Evolutionary conservation across 1,140 invertebrate genomes (phyloP).

Genomic region (Tribolium castaneum): DNA sequence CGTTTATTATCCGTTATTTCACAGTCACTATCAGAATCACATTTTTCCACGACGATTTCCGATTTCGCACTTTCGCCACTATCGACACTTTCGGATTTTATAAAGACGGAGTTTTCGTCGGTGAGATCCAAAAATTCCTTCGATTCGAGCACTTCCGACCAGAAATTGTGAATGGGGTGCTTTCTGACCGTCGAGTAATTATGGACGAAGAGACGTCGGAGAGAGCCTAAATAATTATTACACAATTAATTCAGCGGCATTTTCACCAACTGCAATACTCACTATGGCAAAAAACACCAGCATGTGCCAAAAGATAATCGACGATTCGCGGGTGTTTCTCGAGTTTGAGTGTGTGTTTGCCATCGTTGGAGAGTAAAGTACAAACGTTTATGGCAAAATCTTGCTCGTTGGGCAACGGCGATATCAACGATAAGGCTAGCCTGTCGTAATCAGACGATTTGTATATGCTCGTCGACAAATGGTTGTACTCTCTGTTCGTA

Average conservation of each 20-base stretch:
- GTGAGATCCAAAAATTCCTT: slow-evolving; percentile 76
- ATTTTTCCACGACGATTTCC: background rate
- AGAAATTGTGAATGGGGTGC: slow-evolving; percentile 80
- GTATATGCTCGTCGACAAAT: slow-evolving; percentile 78
- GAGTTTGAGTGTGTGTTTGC: slow-evolving; percentile 86
- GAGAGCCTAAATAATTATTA: slow-evolving; percentile 69
- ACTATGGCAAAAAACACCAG: slow-evolving; percentile 91
- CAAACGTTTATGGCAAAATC: slow-evolving; percentile 98
- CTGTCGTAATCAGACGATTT: slow-evolving; percentile 87
- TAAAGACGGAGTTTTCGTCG: slow-evolving; percentile 69
- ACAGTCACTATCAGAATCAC: slow-evolving; percentile 51
- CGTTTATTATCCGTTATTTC: slow-evolving; percentile 48
- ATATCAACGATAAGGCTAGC: slow-evolving; percentile 88
- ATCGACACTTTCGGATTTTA: slow-evolving; percentile 44
- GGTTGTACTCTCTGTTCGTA: slow-evolving; percentile 67
- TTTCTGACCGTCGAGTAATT: slow-evolving; percentile 78
- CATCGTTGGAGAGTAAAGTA: slow-evolving; percentile 93
- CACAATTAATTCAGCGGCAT: background rate
- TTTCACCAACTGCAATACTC: slow-evolving; percentile 62
- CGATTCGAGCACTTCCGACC: slow-evolving; percentile 75
- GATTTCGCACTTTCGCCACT: background rate
- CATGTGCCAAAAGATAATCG: slow-evolving; percentile 90
- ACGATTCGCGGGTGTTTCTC: slow-evolving; percentile 86
- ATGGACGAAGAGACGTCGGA: slow-evolving; percentile 78
- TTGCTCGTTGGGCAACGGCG: slow-evolving; percentile 97